A percentile compares a stretch with the other conserved stretches of the same genome.
Conservation (phyloP, 1,140 invertebrate species). For the Pogonomyrmex barbatus region DNA sequence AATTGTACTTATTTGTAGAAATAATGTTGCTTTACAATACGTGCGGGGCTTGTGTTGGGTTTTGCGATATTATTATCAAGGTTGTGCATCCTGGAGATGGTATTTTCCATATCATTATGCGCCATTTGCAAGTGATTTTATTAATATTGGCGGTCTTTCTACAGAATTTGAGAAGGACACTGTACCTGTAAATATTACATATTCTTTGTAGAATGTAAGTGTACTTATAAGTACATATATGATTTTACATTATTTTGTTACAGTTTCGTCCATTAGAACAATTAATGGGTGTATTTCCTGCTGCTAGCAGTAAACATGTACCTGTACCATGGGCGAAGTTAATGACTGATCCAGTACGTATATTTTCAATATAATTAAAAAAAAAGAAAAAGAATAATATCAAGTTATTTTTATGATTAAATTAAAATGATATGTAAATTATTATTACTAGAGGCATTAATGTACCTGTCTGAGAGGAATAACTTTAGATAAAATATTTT, state of each 20-base stretch:
- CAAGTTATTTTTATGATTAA: not conserved
- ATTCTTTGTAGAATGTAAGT: not conserved
- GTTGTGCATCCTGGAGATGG: slow-evolving; percentile 99
- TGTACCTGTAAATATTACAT: slow-evolving; percentile 89
- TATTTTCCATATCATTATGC: slow-evolving; percentile 99
- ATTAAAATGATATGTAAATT: not conserved
- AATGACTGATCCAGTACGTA: slow-evolving; percentile 96
- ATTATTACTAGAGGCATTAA: not conserved
- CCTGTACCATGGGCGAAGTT: slow-evolving; percentile 97
- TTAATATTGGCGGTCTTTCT: slow-evolving; percentile 94
- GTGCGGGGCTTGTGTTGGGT: slow-evolving; percentile 99
- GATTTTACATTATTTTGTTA: slow-evolving; percentile 76
- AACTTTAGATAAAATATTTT: not conserved
- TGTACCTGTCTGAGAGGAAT: not conserved
- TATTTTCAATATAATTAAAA: slow-evolving; percentile 9
- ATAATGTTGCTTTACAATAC: slow-evolving; percentile 97
- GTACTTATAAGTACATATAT: not conserved
- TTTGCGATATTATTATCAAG: slow-evolving; percentile 99
- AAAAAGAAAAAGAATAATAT: not conserved
- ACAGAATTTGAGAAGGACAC: slow-evolving; percentile 96
- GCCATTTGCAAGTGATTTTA: slow-evolving; percentile 99
- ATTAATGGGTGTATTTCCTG: slow-evolving; percentile 99
- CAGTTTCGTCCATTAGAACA: slow-evolving; percentile 99
- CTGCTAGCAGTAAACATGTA: slow-evolving; percentile 97
- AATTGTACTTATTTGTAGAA: slow-evolving; percentile 84